A percentile compares a stretch with the other conserved stretches of the same genome.
phyloP scores from a whole-genome alignment of 1,140 invertebrate genomes.

The Euglossa dilemma region DNA sequence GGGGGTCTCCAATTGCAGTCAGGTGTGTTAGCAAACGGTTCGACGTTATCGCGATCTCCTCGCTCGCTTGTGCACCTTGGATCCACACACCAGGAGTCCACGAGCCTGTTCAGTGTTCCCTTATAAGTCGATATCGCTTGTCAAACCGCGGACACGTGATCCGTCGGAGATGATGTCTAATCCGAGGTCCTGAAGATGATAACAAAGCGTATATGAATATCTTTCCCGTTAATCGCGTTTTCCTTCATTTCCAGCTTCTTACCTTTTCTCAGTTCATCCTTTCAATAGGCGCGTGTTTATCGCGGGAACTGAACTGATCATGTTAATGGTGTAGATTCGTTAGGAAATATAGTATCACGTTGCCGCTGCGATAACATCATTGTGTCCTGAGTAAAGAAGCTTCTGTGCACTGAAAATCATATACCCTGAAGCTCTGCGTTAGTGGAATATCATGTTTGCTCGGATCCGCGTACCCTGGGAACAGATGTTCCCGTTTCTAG shows the following conservation, averaged over 20 bases:
- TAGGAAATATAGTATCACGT: neutral
- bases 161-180: neutral
- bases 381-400: neutral
- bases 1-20: conserved; percentile 71
- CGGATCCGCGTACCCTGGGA: conserved; percentile 10
- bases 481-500: neutral
- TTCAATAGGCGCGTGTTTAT: neutral
- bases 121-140: conserved; percentile 27
- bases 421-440: conserved; percentile 9
- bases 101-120: neutral
- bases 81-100: neutral
- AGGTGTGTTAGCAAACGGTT: conserved; percentile 65
- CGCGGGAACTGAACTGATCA: neutral
- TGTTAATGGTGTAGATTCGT: neutral
- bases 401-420: neutral
- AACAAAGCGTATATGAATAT: neutral
- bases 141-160: conserved; percentile 5
- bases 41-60: conserved; percentile 62
- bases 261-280: neutral
- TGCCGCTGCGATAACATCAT: neutral
- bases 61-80: conserved; percentile 36
- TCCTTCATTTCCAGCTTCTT: neutral
- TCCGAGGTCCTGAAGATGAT: neutral
- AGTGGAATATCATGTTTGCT: conserved; percentile 19
- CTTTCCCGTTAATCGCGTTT: neutral